Evolutionary conservation across 2,797 vertebrate genomes (phyloP).

Genomic region (Hyperoplus immaculatus): DNA sequence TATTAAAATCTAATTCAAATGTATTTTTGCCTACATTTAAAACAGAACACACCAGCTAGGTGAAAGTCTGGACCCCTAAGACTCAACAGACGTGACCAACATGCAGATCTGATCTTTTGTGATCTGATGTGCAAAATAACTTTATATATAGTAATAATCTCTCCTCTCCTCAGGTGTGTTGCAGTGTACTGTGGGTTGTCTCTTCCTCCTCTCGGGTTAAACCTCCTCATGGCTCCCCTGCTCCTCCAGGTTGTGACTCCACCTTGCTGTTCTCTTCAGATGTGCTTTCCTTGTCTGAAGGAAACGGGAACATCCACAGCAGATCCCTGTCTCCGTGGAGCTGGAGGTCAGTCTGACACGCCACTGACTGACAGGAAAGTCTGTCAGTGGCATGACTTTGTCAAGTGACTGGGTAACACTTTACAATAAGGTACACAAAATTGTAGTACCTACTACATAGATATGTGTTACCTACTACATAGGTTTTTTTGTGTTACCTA

Average conservation of each 20-base stretch:
- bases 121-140: background rate
- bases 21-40: too few relatives aligned
- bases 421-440: too few relatives aligned
- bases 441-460: too few relatives aligned
- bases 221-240: background rate
- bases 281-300: background rate
- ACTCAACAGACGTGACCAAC: too few relatives aligned
- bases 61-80: too few relatives aligned
- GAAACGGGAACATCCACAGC: constrained; percentile 71
- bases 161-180: constrained; percentile 54
- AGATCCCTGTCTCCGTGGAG: constrained; percentile 82
- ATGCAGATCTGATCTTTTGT: too few relatives aligned
- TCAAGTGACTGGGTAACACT: too few relatives aligned
- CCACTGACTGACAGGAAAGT: background rate
- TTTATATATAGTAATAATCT: background rate
- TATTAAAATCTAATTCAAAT: too few relatives aligned
- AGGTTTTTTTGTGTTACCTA: too few relatives aligned
- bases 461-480: too few relatives aligned
- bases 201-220: constrained; percentile 3
- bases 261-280: constrained; percentile 32
- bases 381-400: too few relatives aligned
- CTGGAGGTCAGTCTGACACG: constrained; percentile 75
- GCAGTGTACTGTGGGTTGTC: constrained; percentile 44
- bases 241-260: constrained; percentile 33
- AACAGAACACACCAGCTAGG: too few relatives aligned